Percentiles rank a stretch among this genome's conserved stretches.
Evolutionary conservation across 2,888 invertebrate genomes (phyloP).

Genomic region (Priocnemis perturbator): DNA sequence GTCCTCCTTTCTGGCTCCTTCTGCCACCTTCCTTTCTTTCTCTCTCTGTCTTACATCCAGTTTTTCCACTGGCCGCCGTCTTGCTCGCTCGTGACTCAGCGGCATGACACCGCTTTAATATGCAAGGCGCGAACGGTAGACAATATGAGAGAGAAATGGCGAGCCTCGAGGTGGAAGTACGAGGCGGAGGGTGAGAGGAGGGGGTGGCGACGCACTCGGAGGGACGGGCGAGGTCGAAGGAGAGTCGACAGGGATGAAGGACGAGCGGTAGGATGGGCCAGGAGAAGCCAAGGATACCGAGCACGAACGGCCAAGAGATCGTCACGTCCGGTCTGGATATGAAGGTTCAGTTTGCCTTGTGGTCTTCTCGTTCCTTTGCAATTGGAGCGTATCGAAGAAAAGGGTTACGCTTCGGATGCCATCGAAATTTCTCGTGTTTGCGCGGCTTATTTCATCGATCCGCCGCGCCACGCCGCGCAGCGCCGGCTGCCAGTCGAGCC

Average conservation of each 20-base stretch:
- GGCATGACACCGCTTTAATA: slow-evolving; percentile 44
- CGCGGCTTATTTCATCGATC: too few relatives aligned
- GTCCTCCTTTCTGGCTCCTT: slow-evolving; percentile 4
- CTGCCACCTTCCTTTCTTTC: slow-evolving; percentile 1
- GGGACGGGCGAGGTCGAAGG: slow-evolving; percentile 36
- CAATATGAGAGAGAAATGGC: slow-evolving; percentile 56
- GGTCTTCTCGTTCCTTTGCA: too few relatives aligned
- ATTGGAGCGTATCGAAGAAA: too few relatives aligned
- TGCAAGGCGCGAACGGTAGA: slow-evolving; percentile 50
- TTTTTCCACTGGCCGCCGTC: slow-evolving; percentile 10
- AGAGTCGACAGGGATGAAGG: slow-evolving; percentile 28
- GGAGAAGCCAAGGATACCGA: not conserved
- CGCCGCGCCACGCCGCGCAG: too few relatives aligned
- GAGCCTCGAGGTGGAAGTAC: slow-evolving; percentile 20
- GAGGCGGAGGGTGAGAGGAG: not conserved
- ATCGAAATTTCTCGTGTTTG: too few relatives aligned
- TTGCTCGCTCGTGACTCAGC: slow-evolving; percentile 12
- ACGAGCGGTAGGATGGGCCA: not conserved
- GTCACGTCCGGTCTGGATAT: slow-evolving; percentile 2
- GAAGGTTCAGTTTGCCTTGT: too few relatives aligned
- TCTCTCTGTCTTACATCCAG: not conserved
- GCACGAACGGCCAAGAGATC: slow-evolving; percentile 2
- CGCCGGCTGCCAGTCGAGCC: too few relatives aligned
- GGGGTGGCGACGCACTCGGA: slow-evolving; percentile 26
- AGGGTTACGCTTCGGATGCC: too few relatives aligned